Evolutionary conservation across 1,140 invertebrate species (phyloP).

Genomic region (Sesamia nonagrioides): DNA sequence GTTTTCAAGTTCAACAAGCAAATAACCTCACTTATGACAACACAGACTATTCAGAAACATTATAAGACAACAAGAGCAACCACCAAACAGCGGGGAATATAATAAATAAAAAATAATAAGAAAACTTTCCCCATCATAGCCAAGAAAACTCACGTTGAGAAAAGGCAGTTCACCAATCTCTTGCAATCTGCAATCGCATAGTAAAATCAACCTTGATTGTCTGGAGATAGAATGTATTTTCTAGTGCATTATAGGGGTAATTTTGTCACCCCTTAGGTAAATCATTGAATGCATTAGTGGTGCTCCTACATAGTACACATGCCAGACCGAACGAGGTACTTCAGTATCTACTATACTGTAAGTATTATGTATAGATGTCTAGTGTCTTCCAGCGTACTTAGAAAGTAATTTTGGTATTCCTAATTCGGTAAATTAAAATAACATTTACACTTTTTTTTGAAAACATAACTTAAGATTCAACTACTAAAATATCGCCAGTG

Average conservation of each 20-base stretch:
- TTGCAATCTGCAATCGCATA: conserved; percentile 51
- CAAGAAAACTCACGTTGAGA: conserved; percentile 67
- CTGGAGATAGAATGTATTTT: conserved; percentile 42
- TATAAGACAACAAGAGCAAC: conserved; percentile 48
- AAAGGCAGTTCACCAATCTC: conserved; percentile 71
- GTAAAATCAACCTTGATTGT: conserved; percentile 57
- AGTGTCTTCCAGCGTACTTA: too few species aligned
- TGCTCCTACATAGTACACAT: conserved; percentile 1
- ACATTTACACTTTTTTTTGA: too few species aligned
- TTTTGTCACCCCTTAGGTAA: conserved; percentile 60
- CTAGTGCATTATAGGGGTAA: background rate
- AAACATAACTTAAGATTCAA: too few species aligned
- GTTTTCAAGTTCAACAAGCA: conserved; percentile 6
- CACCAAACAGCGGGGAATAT: conserved; percentile 68
- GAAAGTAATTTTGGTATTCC: too few species aligned
- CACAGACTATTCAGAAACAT: conserved; percentile 23
- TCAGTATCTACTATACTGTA: background rate
- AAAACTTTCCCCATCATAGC: conserved; percentile 83
- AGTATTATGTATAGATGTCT: background rate
- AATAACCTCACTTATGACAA: conserved; percentile 13
- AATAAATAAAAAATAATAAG: conserved; percentile 84
- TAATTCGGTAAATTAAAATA: too few species aligned
- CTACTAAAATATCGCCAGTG: too few species aligned
- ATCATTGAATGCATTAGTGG: conserved; percentile 74
- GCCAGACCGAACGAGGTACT: background rate